phyloP scores from a whole-genome alignment of 2,113 vertebrate genomes.

The Syrmaticus mikado region DNA sequence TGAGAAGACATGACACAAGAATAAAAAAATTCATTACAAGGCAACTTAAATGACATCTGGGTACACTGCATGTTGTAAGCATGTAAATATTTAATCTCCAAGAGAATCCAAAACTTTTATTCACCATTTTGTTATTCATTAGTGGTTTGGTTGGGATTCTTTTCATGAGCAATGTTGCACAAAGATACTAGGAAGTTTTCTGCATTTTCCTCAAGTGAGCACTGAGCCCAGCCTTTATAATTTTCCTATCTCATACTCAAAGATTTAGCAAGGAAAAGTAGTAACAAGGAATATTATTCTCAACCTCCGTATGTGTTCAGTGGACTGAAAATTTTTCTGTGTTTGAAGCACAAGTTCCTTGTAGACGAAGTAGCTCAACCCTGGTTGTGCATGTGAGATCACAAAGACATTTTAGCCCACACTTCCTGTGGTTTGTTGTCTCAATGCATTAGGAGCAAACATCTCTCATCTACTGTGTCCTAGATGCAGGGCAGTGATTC shows the following conservation, averaged over 20 bases:
- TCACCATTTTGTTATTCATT: neutral
- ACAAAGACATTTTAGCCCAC: neutral
- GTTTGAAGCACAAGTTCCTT: neutral
- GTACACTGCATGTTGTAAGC: neutral
- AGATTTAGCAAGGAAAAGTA: neutral
- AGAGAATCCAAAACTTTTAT: neutral
- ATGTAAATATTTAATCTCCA: neutral
- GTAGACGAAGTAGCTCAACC: neutral
- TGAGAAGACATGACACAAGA: neutral
- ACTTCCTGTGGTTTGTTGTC: neutral
- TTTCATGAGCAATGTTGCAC: neutral
- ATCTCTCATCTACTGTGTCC: neutral
- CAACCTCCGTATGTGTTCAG: neutral
- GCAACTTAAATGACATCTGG: neutral
- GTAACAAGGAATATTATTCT: rapidly evolving
- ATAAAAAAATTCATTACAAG: neutral
- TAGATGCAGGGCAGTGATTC: neutral
- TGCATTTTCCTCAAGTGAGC: neutral
- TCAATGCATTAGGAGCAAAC: neutral
- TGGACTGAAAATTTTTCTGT: rapidly evolving
- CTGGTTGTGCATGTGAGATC: neutral
- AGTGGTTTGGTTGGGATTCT: neutral
- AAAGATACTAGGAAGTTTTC: neutral
- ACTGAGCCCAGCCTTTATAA: neutral
- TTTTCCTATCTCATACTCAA: neutral